Conservation (phyloP, 1,140 invertebrate species). For the Saccostrea echinata region DNA sequence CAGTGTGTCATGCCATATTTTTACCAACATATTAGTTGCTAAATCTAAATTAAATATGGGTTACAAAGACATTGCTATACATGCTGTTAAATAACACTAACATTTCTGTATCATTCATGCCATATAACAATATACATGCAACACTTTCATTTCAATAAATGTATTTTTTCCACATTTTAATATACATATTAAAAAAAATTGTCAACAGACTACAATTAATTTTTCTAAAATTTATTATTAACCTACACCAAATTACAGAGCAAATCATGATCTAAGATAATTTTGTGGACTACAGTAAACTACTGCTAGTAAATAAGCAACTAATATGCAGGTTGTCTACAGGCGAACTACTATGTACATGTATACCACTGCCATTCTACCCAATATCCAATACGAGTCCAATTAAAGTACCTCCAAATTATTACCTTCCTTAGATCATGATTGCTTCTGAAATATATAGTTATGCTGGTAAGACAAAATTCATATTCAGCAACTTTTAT, state of each 20-base stretch:
- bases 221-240: background rate
- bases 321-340: background rate
- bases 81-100: background rate
- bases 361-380: background rate
- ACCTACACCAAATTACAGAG: conserved; percentile 27
- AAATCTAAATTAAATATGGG: background rate
- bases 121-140: conserved; percentile 19
- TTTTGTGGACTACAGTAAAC: background rate
- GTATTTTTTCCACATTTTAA: background rate
- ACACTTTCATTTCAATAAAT: background rate
- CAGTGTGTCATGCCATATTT: background rate
- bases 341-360: background rate
- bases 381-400: background rate
- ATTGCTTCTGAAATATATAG: conserved; percentile 35
- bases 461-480: conserved; percentile 10
- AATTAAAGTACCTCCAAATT: background rate
- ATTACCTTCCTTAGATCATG: conserved; percentile 37
- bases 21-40: conserved; percentile 19
- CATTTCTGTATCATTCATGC: background rate
- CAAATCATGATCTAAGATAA: conserved; percentile 31
- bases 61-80: background rate
- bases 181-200: background rate
- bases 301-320: background rate
- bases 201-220: background rate
- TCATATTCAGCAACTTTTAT: background rate